A percentile compares a stretch with the other conserved stretches of the same genome.
phyloP scores from a whole-genome alignment of 2,888 invertebrate genomes.

The Loripinus fragilis region DNA sequence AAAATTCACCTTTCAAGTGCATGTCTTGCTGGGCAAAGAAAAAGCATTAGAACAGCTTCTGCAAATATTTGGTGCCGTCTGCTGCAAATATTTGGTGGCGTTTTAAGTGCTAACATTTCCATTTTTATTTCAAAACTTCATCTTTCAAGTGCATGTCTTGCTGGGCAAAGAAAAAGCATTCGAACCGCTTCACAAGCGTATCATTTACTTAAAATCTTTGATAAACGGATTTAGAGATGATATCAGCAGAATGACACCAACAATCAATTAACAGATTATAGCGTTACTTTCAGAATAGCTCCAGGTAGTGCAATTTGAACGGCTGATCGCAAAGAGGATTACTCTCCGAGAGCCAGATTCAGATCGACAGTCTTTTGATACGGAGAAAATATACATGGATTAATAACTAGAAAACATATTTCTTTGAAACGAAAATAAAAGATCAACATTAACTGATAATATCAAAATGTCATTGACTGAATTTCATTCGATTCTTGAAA shows the following conservation, averaged over 20 bases:
- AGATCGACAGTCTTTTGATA: neutral
- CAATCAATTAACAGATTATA: slow-evolving; percentile 17
- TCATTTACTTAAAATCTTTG: slow-evolving; percentile 18
- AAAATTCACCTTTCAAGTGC: neutral
- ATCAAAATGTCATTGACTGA: slow-evolving; percentile 8
- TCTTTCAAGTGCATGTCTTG: slow-evolving; percentile 3
- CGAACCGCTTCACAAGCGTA: slow-evolving; percentile 6
- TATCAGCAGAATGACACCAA: slow-evolving; percentile 4
- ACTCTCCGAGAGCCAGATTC: neutral
- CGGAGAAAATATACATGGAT: slow-evolving; percentile 7
- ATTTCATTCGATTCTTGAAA: neutral
- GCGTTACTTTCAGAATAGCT: slow-evolving; percentile 5
- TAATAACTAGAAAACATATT: slow-evolving; percentile 2
- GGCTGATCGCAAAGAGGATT: slow-evolving; percentile 4
- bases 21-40: neutral
- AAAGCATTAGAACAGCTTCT: slow-evolving; percentile 3
- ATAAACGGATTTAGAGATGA: slow-evolving; percentile 7
- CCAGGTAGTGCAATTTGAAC: slow-evolving; percentile 7
- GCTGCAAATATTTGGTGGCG: too few relatives aligned
- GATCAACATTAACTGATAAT: slow-evolving; percentile 17
- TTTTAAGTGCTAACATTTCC: too few relatives aligned
- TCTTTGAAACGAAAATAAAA: slow-evolving; percentile 17
- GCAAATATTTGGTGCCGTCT: too few relatives aligned
- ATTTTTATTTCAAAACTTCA: neutral
- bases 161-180: neutral